A percentile compares a stretch with the other conserved stretches of the same genome.
These are phyloP conservation scores for Nesometra sesokonis DNA, from an alignment of 35 echinoderm and acorn worm genomes.

Conservation along the genomic window DNA sequence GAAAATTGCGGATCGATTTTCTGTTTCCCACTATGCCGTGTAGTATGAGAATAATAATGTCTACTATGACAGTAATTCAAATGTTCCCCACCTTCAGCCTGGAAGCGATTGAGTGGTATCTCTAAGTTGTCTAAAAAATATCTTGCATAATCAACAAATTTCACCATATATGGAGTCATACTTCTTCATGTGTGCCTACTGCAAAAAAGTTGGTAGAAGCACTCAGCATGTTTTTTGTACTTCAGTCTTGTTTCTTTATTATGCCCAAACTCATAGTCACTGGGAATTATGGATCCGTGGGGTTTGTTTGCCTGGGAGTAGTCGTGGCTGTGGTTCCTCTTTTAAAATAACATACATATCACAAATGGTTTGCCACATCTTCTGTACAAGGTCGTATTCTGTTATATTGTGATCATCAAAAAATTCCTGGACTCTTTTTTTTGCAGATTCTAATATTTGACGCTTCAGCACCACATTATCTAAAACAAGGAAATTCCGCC, in stretches of 20 bases:
- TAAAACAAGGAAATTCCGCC: neutral
- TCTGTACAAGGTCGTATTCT: no score
- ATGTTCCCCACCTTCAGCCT: constrained; percentile 20
- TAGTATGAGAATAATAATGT: constrained; percentile 16
- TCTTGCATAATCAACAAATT: constrained; percentile 7
- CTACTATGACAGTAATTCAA: constrained; percentile 17
- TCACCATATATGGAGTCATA: constrained; percentile 21
- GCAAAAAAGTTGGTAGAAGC: neutral
- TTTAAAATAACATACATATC: neutral
- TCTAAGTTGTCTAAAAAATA: neutral
- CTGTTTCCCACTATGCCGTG: constrained; percentile 11
- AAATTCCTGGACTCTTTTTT: neutral
- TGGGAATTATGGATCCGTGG: neutral
- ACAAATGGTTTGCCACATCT: neutral
- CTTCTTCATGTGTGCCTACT: neutral
- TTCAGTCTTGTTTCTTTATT: neutral
- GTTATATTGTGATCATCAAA: neutral
- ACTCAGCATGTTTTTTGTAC: neutral
- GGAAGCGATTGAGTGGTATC: neutral
- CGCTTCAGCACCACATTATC: neutral
- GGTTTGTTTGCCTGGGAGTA: neutral
- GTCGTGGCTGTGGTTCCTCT: neutral
- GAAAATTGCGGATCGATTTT: no score
- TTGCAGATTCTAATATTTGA: neutral
- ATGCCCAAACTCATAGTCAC: neutral